Conservation (phyloP, 2,113 vertebrate species). For the Cathartes aura region DNA sequence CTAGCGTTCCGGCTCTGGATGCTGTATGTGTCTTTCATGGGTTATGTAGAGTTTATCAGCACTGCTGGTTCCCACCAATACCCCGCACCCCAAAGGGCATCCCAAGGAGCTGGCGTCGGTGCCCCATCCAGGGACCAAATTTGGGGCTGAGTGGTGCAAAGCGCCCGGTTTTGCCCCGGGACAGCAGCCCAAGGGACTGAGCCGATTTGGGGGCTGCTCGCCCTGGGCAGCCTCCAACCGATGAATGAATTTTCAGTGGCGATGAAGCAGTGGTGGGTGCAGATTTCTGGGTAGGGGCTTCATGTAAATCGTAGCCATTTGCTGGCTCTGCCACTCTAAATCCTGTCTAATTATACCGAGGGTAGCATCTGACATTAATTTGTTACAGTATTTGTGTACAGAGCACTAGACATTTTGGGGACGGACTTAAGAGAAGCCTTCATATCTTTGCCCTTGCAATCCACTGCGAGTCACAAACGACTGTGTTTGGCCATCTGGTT, state of each 20-base stretch:
- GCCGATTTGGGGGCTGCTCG: rapidly evolving
- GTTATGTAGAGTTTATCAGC: background rate
- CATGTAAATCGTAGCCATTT: background rate
- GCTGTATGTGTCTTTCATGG: background rate
- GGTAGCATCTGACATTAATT: constrained; percentile 54
- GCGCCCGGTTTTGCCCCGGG: rapidly evolving
- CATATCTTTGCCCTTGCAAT: constrained; percentile 26
- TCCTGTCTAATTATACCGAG: constrained; percentile 38
- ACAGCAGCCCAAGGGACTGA: background rate
- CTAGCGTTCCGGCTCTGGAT: background rate
- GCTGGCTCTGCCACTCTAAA: constrained; percentile 34
- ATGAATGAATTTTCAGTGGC: background rate
- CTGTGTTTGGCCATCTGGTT: background rate
- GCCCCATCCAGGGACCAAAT: no score
- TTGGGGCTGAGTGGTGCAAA: rapidly evolving
- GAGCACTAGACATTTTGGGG: constrained; percentile 38
- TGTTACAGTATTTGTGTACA: background rate
- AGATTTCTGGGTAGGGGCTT: background rate
- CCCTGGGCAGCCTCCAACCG: background rate
- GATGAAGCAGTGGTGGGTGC: background rate
- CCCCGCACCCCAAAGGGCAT: background rate
- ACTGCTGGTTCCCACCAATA: background rate
- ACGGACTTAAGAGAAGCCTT: constrained; percentile 8
- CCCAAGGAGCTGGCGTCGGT: background rate
- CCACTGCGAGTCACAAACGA: background rate